Percentiles rank a stretch among this genome's conserved stretches.
Conservation (phyloP, 2,113 vertebrate species). For the Psettodes erumei region DNA sequence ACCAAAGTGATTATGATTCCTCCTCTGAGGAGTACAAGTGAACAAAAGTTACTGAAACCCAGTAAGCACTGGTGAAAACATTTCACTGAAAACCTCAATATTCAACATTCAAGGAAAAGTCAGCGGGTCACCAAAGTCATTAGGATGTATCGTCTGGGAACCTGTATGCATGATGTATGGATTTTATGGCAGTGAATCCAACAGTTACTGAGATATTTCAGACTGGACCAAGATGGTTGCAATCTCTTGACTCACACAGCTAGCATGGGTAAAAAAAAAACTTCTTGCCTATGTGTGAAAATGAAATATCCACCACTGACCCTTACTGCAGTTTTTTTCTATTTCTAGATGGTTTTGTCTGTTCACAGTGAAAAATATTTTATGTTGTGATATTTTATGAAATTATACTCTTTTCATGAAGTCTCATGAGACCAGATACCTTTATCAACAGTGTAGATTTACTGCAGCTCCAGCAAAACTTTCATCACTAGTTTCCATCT, state of each 20-base stretch:
- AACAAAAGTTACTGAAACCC: neutral
- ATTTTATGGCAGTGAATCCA: neutral
- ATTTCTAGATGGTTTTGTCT: neutral
- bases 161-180: neutral
- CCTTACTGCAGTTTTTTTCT: neutral
- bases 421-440: neutral
- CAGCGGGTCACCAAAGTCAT: neutral
- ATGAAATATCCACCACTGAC: neutral
- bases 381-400: too few species aligned
- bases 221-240: neutral
- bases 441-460: neutral
- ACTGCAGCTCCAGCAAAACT: neutral
- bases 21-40: neutral
- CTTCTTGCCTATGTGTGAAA: neutral
- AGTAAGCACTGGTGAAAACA: neutral
- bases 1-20: too few species aligned
- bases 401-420: neutral
- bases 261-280: neutral
- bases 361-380: neutral
- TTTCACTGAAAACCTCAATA: neutral
- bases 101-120: neutral
- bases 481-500: conserved; percentile 2
- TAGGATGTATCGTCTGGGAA: neutral
- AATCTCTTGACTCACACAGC: neutral
- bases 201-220: too few species aligned